Evolutionary conservation across 2,888 invertebrate species (phyloP), one percentile per base, ranked within the genome.

Genomic region (Lasioglossum malachurum): DNA sequence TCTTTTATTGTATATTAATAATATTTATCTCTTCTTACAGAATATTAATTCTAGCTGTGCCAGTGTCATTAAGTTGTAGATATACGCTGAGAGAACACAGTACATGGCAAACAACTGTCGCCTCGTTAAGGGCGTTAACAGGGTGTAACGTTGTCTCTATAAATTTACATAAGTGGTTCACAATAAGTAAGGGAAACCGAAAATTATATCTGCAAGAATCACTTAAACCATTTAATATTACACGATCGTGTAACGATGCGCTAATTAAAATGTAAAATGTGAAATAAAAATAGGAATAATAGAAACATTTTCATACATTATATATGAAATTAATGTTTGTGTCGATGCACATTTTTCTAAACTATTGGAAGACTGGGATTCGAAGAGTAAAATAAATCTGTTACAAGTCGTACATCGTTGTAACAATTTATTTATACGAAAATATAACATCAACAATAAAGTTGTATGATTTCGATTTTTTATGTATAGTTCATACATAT

Each of bases 121-220:
- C 96, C 91, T 96, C 96, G 5, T 92, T 97, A 72, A 97, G 97
- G 94, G 95, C 95, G 46, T 95, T 96, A 82, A 83, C 91, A 46
- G 96, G 96, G n/a, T 96, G 96, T 91, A 95, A 95, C 0, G 96
- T 97, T 0, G 96, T 97, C 2, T 95, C 96, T 0, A 93, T 97
- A 75, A 96, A 96, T 92, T 90, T 95, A 23, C 93, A 92, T 67
- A 95, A 95, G 81, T 97, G 97, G 97, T 91, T 95, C 10, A 92
- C 93, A 4, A 94, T 97, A 10, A 95, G 96, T 0, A 95, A 96
- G 69, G 96, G 96, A 90, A 97, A 97, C 94, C 96, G 96, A 90
- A 96, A 97, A 86, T 97, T 97, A 0, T 97, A 96, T 92, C 94
- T 97, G 57, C 96, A 97, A 96, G 95, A 97, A 69, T 69, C 23